phyloP scores from a whole-genome alignment of 2,113 vertebrate genomes.

The Redunca redunca region DNA sequence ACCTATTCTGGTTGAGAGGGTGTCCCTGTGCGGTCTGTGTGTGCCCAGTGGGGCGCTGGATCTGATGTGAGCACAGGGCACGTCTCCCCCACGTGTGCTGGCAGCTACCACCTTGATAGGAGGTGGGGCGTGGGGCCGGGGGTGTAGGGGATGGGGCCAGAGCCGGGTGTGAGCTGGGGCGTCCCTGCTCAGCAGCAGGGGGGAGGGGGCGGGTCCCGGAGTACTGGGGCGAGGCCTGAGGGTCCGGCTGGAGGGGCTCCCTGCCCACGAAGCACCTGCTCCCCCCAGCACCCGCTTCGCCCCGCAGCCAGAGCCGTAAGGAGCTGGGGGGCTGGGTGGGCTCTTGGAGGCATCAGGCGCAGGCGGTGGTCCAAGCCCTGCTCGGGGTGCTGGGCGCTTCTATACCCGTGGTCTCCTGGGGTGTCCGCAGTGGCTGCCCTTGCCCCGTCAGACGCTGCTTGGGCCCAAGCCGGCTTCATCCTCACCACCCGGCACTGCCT shows the following conservation, averaged over 20 bases:
- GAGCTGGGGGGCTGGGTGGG: rapidly evolving
- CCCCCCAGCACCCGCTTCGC: neutral
- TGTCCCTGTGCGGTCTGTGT: neutral
- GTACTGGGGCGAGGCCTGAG: neutral
- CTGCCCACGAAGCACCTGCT: rapidly evolving
- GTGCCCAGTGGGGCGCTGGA: neutral
- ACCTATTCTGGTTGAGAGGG: too few species aligned
- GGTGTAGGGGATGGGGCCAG: neutral
- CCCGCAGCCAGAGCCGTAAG: rapidly evolving
- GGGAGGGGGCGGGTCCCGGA: rapidly evolving
- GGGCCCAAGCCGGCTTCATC: neutral
- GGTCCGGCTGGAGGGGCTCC: neutral
- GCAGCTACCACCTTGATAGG: neutral
- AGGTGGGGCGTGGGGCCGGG: rapidly evolving
- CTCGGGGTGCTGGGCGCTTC: neutral
- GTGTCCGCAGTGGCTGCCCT: neutral
- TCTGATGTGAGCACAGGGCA: rapidly evolving
- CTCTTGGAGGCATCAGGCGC: rapidly evolving
- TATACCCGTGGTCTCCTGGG: neutral
- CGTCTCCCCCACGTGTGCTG: neutral
- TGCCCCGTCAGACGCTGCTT: rapidly evolving
- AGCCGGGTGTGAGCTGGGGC: neutral
- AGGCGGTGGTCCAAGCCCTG: neutral
- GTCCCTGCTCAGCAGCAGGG: neutral
- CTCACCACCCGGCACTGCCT: neutral